Conservation (phyloP, 2,888 invertebrate genomes). For the Scrobipalpa costella region DNA sequence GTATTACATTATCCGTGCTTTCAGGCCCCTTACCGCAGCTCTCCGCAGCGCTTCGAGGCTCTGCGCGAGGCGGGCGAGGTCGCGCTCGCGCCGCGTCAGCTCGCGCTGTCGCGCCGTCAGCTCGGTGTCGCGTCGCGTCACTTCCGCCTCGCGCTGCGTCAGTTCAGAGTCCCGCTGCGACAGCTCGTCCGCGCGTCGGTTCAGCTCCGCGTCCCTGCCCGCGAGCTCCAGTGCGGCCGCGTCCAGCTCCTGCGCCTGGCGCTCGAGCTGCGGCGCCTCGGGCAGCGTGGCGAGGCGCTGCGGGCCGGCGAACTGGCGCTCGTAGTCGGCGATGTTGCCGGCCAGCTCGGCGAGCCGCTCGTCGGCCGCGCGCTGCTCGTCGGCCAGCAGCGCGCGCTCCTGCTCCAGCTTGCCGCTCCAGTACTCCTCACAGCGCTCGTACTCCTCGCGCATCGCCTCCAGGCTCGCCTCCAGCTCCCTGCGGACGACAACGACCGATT, state of each 20-base stretch:
- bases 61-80: conserved; percentile 22
- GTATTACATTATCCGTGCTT: too few relatives aligned
- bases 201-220: conserved; percentile 2
- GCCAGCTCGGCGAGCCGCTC: conserved; percentile 49
- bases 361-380: conserved; percentile 88
- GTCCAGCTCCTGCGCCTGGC: conserved; percentile 31
- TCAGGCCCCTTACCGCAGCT: conserved; percentile 30
- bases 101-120: background rate
- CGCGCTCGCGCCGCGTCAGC: conserved; percentile 5
- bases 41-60: conserved; percentile 26
- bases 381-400: conserved; percentile 87
- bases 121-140: background rate
- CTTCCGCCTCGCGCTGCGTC: background rate
- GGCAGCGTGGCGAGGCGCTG: conserved; percentile 2
- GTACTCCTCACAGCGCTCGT: conserved; percentile 93
- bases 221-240: conserved; percentile 23
- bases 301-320: too few relatives aligned
- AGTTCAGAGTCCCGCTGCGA: background rate
- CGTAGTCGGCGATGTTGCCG: conserved; percentile 79
- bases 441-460: conserved; percentile 88
- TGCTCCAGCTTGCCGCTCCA: conserved; percentile 90
- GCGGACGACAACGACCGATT: conserved; percentile 58
- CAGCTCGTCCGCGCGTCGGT: too few relatives aligned
- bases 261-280: conserved; percentile 17
- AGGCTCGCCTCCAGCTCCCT: conserved; percentile 87